Base-by-base conservation (phyloP, 2,113 vertebrate genomes). In the Equus przewalskii region DNA sequence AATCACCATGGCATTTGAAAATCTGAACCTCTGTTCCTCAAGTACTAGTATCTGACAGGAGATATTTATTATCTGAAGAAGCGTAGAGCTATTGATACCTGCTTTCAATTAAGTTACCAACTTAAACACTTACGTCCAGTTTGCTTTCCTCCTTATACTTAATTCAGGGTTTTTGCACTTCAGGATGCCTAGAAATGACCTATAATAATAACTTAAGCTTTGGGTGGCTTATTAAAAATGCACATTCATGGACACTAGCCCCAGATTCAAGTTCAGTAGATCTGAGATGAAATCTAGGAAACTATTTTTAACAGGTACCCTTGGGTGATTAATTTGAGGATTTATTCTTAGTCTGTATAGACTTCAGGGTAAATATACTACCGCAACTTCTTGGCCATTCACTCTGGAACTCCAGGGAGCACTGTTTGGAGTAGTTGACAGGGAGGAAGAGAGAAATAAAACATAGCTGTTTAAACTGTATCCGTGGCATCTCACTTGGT, bases 101-200 rank as follows among this genome's bases (percentile, higher is more conserved):
- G 18, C 36, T 80, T 97, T 96, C 73, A 84, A 0, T 91, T 84
- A 87, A 44, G 30, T 89, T 79, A n/a, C 11, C 81, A 19, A 24
- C 14, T 84, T 84, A 70, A 60, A 12, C 60, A 85, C 46, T 75
- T 85, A 36, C 13, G 10, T 41, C 69, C 28, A 46, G 5, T 79
- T 67, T 95, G 30, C 49, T 58, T 79, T 46, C 56, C 19, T 86
- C 22, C 5, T 21, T 54, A 9, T 70, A 41, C 24, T 54, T 91
- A 73, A 24, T 89, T 96, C 0, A 87, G 24, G 89, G 56, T 13
- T 54, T 94, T 69, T 44, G 64, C 95, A 89, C 9, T n/a, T 92
- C 28, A 33, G 19, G 21, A 5, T 79, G 15, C 26, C 44, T 51
- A 51, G 81, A 79, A 82, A 60, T 93, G n/a, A 79, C 54, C 15